A percentile compares a stretch with the other conserved stretches of the same genome.
phyloP scores from a whole-genome alignment of 2,797 vertebrate species.

The Hemibagrus guttatus region DNA sequence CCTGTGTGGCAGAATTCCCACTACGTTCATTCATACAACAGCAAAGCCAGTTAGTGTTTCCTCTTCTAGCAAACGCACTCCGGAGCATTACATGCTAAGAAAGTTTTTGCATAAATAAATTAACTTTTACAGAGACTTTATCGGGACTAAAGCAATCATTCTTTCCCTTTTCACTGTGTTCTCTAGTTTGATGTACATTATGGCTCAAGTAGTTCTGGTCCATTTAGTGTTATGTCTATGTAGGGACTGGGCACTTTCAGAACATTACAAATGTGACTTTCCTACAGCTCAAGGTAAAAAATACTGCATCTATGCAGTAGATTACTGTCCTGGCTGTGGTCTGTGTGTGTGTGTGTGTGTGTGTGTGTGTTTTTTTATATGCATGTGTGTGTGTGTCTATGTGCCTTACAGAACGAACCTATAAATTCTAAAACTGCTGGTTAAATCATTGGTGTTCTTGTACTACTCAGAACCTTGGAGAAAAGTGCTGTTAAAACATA shows the following conservation, averaged over 20 bases:
- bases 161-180: conserved; percentile 2
- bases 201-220: neutral
- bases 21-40: conserved; percentile 28
- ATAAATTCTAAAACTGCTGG: neutral
- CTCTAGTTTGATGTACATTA: neutral
- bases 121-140: neutral
- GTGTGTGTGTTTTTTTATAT: neutral
- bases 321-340: neutral
- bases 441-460: conserved; percentile 2
- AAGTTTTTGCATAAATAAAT: conserved; percentile 17
- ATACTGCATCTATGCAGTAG: neutral
- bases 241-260: neutral
- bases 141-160: neutral
- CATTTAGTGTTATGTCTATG: neutral
- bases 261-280: neutral
- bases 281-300: neutral
- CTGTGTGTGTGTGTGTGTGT: no score
- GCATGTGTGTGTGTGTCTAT: neutral
- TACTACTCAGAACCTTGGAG: neutral
- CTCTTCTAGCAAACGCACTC: neutral
- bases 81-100: neutral
- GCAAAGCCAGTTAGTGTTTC: conserved; percentile 7
- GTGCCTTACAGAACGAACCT: neutral
- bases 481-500: neutral
- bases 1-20: conserved; percentile 39